Evolutionary conservation across 2,888 invertebrate species (phyloP), one percentile per base, ranked within the genome.

Genomic region (Mimachlamys varia): DNA sequence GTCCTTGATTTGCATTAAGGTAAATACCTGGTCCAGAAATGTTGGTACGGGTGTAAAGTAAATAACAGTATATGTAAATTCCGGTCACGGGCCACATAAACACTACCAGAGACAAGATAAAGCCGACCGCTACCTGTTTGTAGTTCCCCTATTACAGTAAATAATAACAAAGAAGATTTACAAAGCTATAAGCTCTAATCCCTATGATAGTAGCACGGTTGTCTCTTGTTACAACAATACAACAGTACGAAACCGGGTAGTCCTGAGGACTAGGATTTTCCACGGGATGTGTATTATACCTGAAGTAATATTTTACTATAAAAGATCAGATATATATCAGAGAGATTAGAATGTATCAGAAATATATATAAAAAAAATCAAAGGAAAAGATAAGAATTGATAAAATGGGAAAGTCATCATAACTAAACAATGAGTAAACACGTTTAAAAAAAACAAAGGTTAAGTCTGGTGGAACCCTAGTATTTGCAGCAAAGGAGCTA

Each of bases 1-100:
- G 5, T 76, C 22, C 76, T 76, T 76, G 76, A 76, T 76, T 27
- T 76, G 76, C 76, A 76, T 76, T 76, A 76, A 76, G 76, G 33
- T 76, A 76, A 76, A 76, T 76, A 22, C 0, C 76, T 0, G 7
- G 33, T 27, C 76, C 33, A 12, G 76, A 33, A 27, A 10, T 76
- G 76, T 22, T 33, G 76, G 12, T 27, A 76, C 27, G 33, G 76
- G 27, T 76, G 27, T 76, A 12, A 15, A 1, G 76, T 76, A 76
- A 27, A 7, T 33, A 27, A 76, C 76, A 33, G 76, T 76, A 7
- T 76, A 76, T 76, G 76, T 76, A 76, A 76, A 76, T 76, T 76
- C 76, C 27, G 76, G 76, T 12, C 33, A 33, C 22, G 33, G 27
- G 33, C 76, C 76, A 76, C 33, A 27, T 13, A 27, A 2, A 15